Conservation (phyloP, 2,797 vertebrate genomes). For the Eptatretus atami region DNA sequence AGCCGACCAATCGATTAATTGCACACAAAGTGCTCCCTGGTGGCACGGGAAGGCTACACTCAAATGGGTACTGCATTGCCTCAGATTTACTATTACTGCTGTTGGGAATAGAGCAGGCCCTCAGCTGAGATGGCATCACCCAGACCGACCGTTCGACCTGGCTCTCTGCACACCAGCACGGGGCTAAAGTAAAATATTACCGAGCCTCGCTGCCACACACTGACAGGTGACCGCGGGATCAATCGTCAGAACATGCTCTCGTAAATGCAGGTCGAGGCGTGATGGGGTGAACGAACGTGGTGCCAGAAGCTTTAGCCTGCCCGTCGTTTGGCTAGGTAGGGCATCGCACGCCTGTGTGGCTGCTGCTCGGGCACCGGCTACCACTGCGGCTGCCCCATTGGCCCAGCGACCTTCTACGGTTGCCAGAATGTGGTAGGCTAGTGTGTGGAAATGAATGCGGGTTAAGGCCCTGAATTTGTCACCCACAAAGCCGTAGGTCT, state of each 20-base stretch:
- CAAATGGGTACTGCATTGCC: too few relatives aligned
- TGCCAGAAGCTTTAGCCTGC: constrained; percentile 33
- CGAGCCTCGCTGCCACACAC: constrained; percentile 32
- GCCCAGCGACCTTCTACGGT: constrained; percentile 64
- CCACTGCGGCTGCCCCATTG: constrained; percentile 54
- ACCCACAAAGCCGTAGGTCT: constrained; percentile 24
- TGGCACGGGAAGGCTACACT: too few relatives aligned
- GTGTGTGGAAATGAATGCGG: constrained; percentile 71
- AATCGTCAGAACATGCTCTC: constrained; percentile 18
- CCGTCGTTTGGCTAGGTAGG: constrained; percentile 11
- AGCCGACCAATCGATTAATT: too few relatives aligned
- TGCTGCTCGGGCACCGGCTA: constrained; percentile 47
- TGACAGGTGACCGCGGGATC: constrained; percentile 31
- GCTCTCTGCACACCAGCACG: constrained; percentile 52
- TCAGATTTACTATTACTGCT: not conserved
- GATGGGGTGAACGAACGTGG: constrained; percentile 42
- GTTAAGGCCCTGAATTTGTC: constrained; percentile 35
- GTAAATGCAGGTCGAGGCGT: constrained; percentile 13
- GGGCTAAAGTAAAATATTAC: constrained; percentile 53
- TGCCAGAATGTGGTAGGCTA: constrained; percentile 61
- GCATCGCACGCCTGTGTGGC: constrained; percentile 47
- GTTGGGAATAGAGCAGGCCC: constrained; percentile 57
- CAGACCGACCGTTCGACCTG: constrained; percentile 58
- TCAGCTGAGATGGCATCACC: constrained; percentile 83
- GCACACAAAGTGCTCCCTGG: too few relatives aligned